Conservation (phyloP, 2,797 vertebrate genomes). For the Nyctibius grandis region DNA sequence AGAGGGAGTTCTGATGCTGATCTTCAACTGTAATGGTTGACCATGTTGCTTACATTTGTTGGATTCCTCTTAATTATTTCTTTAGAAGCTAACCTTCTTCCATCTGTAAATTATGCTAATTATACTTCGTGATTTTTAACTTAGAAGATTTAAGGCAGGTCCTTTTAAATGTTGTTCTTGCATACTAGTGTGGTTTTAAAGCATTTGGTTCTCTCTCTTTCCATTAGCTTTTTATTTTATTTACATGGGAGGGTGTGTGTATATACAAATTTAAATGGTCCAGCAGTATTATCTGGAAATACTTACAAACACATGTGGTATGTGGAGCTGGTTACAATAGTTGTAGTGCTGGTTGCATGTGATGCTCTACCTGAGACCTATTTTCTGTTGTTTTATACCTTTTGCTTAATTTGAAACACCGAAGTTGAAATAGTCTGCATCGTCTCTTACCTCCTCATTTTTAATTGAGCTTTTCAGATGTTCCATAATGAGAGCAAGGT, state of each 20-base stretch:
- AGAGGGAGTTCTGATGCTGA: background rate
- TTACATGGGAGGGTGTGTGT: rapidly evolving
- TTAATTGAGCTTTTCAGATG: background rate
- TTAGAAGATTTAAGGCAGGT: background rate
- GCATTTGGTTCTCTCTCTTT: background rate
- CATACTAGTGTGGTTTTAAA: background rate
- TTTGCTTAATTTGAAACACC: background rate
- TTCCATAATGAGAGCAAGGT: background rate
- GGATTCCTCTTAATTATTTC: background rate
- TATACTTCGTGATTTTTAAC: background rate
- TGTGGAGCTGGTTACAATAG: background rate
- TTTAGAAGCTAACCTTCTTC: background rate
- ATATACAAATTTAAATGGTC: background rate
- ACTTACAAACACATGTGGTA: background rate
- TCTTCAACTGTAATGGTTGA: background rate
- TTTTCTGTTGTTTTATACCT: background rate
- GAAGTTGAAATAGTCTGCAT: background rate
- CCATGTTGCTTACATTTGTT: background rate
- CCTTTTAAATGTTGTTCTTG: background rate
- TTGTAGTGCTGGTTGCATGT: background rate
- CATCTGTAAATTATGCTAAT: background rate
- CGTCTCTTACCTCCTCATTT: background rate
- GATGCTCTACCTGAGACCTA: background rate
- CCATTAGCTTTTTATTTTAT: background rate
- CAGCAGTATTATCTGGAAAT: background rate